A percentile compares a stretch with the other conserved stretches of the same genome.
Conservation (phyloP, 2,888 invertebrate genomes). For the Flexamia atlantica region DNA sequence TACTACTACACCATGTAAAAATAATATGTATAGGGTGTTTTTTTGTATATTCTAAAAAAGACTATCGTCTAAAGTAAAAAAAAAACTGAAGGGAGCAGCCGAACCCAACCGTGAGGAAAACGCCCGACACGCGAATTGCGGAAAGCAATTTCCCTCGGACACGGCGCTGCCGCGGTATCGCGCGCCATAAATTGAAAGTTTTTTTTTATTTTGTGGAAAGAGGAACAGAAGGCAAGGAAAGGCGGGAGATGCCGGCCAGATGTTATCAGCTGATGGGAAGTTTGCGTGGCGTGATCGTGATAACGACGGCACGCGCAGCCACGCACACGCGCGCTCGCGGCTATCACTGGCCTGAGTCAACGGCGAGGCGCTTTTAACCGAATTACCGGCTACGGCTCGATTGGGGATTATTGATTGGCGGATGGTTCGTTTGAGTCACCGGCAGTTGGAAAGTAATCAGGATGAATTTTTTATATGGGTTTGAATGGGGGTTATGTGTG, state of each 20-base stretch:
- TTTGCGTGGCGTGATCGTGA: background rate
- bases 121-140: conserved; percentile 4
- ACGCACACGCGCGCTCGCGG: conserved; percentile 2
- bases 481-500: no score
- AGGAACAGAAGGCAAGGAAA: background rate
- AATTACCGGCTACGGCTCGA: conserved; percentile 3
- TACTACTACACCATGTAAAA: no score
- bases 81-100: no score
- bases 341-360: background rate
- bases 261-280: conserved; percentile 36
- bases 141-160: conserved; percentile 29
- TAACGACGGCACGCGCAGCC: conserved; percentile 4
- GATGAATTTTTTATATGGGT: no score
- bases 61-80: no score
- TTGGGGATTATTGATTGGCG: conserved; percentile 15
- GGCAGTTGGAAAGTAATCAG: no score
- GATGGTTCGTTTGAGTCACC: conserved; percentile 9
- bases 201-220: conserved; percentile 3
- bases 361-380: background rate
- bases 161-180: conserved; percentile 12
- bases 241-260: conserved; percentile 28
- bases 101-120: background rate
- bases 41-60: no score
- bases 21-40: no score
- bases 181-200: conserved; percentile 49